Percentiles rank a stretch among this genome's conserved stretches.
Evolutionary conservation across 2,113 vertebrate genomes (phyloP).

Genomic region (Kryptolebias marmoratus): DNA sequence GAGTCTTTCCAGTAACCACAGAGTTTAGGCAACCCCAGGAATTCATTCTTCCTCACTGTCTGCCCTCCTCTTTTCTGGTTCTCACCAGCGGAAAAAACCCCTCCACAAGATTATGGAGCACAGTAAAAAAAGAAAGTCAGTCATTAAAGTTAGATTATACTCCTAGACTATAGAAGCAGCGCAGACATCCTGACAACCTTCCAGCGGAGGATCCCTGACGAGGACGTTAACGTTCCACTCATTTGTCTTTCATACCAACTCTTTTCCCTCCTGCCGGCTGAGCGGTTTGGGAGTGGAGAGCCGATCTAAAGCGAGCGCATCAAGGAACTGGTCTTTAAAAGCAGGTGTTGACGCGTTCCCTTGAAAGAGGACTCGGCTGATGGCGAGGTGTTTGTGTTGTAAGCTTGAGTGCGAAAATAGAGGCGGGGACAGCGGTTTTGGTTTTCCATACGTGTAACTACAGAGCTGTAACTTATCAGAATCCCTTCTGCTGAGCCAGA

Average conservation of each 20-base stretch:
- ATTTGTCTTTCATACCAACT: background rate
- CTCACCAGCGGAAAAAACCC: constrained; percentile 53
- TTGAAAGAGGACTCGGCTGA: constrained; percentile 50
- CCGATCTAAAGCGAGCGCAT: constrained; percentile 35
- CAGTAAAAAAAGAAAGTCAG: constrained; percentile 59
- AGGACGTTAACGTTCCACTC: background rate
- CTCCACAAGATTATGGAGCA: constrained; percentile 64
- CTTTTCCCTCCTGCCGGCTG: constrained; percentile 3
- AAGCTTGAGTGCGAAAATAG: constrained; percentile 50
- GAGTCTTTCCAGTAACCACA: constrained; percentile 25
- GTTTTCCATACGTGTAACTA: constrained; percentile 61
- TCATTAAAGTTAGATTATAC: constrained; percentile 71
- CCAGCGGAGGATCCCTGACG: constrained; percentile 10
- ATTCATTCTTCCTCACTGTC: constrained; percentile 50
- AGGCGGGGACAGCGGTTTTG: constrained; percentile 35
- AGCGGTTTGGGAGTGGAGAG: background rate
- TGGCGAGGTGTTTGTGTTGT: constrained; percentile 41
- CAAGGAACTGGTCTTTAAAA: constrained; percentile 33
- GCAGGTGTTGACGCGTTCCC: constrained; percentile 64
- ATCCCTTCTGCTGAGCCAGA: constrained; percentile 46
- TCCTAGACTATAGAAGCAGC: constrained; percentile 47
- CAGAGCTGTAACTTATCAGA: constrained; percentile 56
- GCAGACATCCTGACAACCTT: constrained; percentile 31
- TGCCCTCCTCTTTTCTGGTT: constrained; percentile 10
- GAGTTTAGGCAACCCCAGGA: constrained; percentile 54